Evolutionary conservation across 53 echinoderm and acorn worm species (phyloP).

Genomic region (Paracentrotus lividus): DNA sequence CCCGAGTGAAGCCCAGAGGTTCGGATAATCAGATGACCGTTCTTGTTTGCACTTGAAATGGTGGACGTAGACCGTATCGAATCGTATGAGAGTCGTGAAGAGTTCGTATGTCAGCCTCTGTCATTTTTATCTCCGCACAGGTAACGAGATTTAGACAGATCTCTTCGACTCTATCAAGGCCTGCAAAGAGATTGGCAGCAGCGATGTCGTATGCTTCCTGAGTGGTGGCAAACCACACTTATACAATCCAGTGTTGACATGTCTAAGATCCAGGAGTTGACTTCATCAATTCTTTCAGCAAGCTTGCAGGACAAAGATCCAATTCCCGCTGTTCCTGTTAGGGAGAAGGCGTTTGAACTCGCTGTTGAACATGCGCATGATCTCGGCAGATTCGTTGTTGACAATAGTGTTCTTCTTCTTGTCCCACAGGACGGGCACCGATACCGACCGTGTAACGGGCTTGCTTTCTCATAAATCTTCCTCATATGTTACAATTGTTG

Average conservation of each 20-base stretch:
- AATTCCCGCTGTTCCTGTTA: constrained; percentile 76
- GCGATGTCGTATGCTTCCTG: constrained; percentile 89
- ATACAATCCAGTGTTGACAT: constrained; percentile 90
- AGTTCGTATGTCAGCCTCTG: constrained; percentile 88
- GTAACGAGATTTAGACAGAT: constrained; percentile 81
- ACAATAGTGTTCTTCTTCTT: constrained; percentile 85
- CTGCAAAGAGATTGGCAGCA: constrained; percentile 75
- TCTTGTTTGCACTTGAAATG: constrained; percentile 95
- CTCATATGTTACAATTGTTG: constrained; percentile 77
- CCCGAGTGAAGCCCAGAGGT: constrained; percentile 85
- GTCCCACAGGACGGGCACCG: constrained; percentile 86
- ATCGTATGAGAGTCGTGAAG: constrained; percentile 82
- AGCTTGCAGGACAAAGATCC: constrained; percentile 81
- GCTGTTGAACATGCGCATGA: constrained; percentile 86
- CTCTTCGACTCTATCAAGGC: constrained; percentile 79
- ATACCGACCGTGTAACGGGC: constrained; percentile 66
- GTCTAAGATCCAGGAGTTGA: constrained; percentile 84
- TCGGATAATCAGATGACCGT: constrained; percentile 85
- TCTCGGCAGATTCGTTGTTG: constrained; percentile 89
- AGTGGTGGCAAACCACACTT: constrained; percentile 78
- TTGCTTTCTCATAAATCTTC: constrained; percentile 82
- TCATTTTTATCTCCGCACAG: constrained; percentile 80
- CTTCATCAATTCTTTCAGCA: constrained; percentile 78
- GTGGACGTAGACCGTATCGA: constrained; percentile 86
- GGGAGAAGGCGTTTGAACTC: constrained; percentile 83